Base-by-base conservation (phyloP, 2,113 vertebrate genomes). In the Alosa alosa region DNA sequence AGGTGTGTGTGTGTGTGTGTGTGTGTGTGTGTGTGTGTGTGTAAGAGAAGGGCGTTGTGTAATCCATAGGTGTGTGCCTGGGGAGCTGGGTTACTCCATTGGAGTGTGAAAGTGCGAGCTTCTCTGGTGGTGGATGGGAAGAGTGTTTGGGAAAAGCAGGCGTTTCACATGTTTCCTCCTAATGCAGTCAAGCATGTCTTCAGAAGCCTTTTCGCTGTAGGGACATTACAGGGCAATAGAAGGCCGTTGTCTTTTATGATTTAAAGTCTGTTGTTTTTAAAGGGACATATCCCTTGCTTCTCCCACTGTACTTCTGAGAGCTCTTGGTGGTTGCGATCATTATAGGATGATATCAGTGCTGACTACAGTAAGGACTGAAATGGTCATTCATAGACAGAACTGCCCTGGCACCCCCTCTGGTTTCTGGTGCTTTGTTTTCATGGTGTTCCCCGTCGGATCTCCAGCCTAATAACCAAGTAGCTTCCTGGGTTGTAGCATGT, bases 11-110 rank as follows among this genome's bases (percentile, higher is more conserved):
- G 64, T 72, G 64, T 25, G 60, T 64, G 60, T n/a, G 60, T n/a
- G n/a, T n/a, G n/a, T n/a, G 60, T 60, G 55, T 60, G 60, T 64
- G 64, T 25, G 64, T 72, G 64, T 25, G 60, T 64, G 60, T n/a
- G 60, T n/a, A 22, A 25, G 50, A 52, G 13, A 52, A 22, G 20
- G n/a, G 9, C 11, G 31, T 78, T 78, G 15, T 36, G 72, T 36
- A 78, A 78, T 31, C n/a, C 64, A 36, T 36, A 10, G n/a, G 64
- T 72, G 6, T 72, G 64, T 72, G 10, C 64, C 25, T 15, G 25
- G 72, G 72, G 72, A 36, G 31, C 31, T 0, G 72, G 31, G 17
- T 78, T 78, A 78, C 72, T 39, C 72, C 4, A 13, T 13, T 39
- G 36, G 31, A 39, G 72, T 39, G 72, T 78, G 25, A 78, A 78